Evolutionary conservation across 1,140 invertebrate genomes (phyloP), one percentile per base, ranked within the genome.

Genomic region (Drosophila auraria): DNA sequence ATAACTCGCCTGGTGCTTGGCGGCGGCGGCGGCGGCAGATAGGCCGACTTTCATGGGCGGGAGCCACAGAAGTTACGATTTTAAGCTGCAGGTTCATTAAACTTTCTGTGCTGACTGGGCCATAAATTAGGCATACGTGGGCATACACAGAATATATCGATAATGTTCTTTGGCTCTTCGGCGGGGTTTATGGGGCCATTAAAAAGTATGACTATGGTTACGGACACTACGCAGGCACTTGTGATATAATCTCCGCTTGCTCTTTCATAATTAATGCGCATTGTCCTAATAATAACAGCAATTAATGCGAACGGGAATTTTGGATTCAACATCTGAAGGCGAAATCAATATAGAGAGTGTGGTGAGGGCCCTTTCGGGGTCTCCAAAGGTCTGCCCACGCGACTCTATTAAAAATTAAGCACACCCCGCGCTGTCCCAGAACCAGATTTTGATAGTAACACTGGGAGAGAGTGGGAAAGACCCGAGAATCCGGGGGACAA

Each of bases 261-360:
- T 72, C 38, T 36, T 73, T 53, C 70, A 87, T 87, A 81, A 87
- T 87, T 87, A 81, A 87, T 87, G 86, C 50, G 33, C 58, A 72
- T 81, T 89, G 81, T 75, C 42, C 77, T 63, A 81, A 84, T 89
- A 87, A 87, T 87, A 81, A 89, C 81, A 61, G 81, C 68, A 87
- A 87, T 87, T 87, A 87, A 87, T 83, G 80, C 60, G 45, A 40
- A 54, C 76, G 54, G 40, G 44, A 68, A 83, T 78, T 80, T 56
- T 36, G 54, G 61, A 50, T 59, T 59, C 38, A 51, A 53, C 70
- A 65, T 51, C 74, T 45, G 64, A 83, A 76, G 8, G 8, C 54
- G 20, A 56, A 56, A 87, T 89, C 83, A 87, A 89, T 89, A 87
- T 25, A 17, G 63, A 54, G 61, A 59, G 58, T 30, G 64, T 56